phyloP scores from a whole-genome alignment of 1,140 invertebrate genomes.

The Stenopsyche tienmushanensis region DNA sequence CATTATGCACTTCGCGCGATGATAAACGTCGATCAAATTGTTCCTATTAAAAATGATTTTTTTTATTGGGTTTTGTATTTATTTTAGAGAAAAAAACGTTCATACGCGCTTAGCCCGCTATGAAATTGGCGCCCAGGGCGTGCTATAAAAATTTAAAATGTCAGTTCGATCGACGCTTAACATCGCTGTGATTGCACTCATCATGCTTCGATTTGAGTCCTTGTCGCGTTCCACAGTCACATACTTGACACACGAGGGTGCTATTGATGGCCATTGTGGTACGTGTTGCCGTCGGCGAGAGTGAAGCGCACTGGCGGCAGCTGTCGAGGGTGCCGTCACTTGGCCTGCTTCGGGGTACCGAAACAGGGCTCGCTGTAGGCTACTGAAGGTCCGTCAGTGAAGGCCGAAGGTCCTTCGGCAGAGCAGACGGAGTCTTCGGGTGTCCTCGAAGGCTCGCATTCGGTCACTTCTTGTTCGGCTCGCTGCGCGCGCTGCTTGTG shows the following conservation, averaged over 20 bases:
- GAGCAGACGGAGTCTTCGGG: slow-evolving; percentile 74
- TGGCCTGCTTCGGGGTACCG: slow-evolving; percentile 39
- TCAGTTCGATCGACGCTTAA: neutral
- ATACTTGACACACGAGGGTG: neutral
- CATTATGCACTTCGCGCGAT: too few relatives aligned
- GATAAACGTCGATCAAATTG: too few relatives aligned
- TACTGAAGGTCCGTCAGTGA: slow-evolving; percentile 48
- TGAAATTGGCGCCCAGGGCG: too few relatives aligned
- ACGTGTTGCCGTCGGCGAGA: neutral
- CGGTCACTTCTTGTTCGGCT: slow-evolving; percentile 59
- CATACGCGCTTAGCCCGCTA: too few relatives aligned
- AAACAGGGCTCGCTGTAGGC: slow-evolving; percentile 41
- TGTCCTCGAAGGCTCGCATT: slow-evolving; percentile 67
- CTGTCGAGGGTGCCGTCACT: slow-evolving; percentile 38
- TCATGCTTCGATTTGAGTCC: neutral
- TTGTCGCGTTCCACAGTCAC: neutral
- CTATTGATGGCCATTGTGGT: neutral
- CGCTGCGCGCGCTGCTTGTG: slow-evolving; percentile 58
- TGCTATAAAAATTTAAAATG: neutral
- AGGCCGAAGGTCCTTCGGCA: slow-evolving; percentile 65
- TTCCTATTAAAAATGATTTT: too few relatives aligned
- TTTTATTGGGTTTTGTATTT: too few relatives aligned
- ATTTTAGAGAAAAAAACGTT: too few relatives aligned
- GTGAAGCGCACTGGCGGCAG: slow-evolving; percentile 34
- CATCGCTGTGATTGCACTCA: neutral